phyloP scores from a whole-genome alignment of 2,888 invertebrate genomes.

The Dascillus cervinus region DNA sequence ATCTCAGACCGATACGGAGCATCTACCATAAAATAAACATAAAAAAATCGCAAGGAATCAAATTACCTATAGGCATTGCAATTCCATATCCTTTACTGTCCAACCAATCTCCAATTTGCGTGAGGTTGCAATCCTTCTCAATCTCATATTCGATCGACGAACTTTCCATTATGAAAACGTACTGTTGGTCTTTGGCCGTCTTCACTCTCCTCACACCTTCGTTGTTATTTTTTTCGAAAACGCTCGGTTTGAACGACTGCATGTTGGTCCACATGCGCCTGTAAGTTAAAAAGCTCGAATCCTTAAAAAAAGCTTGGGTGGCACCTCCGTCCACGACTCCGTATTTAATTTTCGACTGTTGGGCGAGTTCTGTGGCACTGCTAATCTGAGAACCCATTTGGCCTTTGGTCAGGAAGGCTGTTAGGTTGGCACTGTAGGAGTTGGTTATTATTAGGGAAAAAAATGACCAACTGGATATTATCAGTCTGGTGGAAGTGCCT shows the following conservation, averaged over 20 bases:
- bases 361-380: conserved; percentile 84
- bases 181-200: conserved; percentile 67
- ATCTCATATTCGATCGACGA: conserved; percentile 88
- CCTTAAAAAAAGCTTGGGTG: conserved; percentile 77
- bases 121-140: conserved; percentile 76
- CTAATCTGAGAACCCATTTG: conserved; percentile 84
- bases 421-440: conserved; percentile 90
- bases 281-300: conserved; percentile 23
- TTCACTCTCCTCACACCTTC: conserved; percentile 81
- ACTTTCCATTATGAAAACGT: conserved; percentile 96
- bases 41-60: conserved; percentile 6
- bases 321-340: conserved; percentile 84
- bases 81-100: conserved; percentile 93
- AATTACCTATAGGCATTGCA: conserved; percentile 78
- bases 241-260: conserved; percentile 71
- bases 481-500: conserved; percentile 80
- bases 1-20: conserved; percentile 71
- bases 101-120: conserved; percentile 70
- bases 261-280: conserved; percentile 45
- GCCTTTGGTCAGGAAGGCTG: conserved; percentile 86
- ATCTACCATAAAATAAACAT: no score
- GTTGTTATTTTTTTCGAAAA: conserved; percentile 73
- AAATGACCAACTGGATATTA: conserved; percentile 89
- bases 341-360: conserved; percentile 81
- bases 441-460: conserved; percentile 86